Conservation (phyloP, 23 tunicate genomes). For the Halocynthia roretzi region DNA sequence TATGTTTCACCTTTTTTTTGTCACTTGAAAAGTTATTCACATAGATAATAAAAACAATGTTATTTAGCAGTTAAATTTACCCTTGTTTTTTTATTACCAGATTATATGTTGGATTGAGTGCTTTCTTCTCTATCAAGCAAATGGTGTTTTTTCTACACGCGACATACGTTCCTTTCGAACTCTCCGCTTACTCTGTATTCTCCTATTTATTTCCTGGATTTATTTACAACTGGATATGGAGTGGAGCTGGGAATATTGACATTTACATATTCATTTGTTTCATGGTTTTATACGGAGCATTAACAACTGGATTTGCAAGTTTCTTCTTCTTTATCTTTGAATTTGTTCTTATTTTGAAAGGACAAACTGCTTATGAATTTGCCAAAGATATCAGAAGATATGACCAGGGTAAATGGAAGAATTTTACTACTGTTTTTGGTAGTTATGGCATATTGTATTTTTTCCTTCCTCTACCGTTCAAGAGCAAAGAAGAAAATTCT, state of each 20-base stretch:
- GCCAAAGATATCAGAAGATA: constrained; percentile 18
- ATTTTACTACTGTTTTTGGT: constrained; percentile 50
- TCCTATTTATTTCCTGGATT: constrained; percentile 63
- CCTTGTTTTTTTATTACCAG: constrained; percentile 7
- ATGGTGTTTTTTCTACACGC: constrained; percentile 27
- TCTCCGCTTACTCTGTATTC: constrained; percentile 27
- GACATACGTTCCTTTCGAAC: constrained; percentile 41
- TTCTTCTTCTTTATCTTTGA: constrained; percentile 49
- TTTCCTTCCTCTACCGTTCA: constrained; percentile 63
- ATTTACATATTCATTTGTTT: constrained; percentile 26
- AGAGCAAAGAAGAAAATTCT: constrained; percentile 37
- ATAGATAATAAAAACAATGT: no score
- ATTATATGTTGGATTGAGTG: constrained; percentile 73
- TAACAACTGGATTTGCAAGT: constrained; percentile 49
- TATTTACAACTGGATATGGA: constrained; percentile 46
- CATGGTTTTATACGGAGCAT: constrained; percentile 31
- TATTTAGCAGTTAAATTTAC: no score
- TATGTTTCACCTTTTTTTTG: no score
- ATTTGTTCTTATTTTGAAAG: constrained; percentile 29
- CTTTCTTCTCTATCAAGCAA: constrained; percentile 32
- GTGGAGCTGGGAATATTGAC: constrained; percentile 23
- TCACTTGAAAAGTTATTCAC: no score
- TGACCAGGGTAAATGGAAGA: constrained; percentile 14
- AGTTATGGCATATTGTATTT: constrained; percentile 35
- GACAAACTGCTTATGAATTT: constrained; percentile 78